These are phyloP conservation scores for Candoia aspera DNA, from an alignment of 2,113 vertebrate species.

Conservation along the genomic window DNA sequence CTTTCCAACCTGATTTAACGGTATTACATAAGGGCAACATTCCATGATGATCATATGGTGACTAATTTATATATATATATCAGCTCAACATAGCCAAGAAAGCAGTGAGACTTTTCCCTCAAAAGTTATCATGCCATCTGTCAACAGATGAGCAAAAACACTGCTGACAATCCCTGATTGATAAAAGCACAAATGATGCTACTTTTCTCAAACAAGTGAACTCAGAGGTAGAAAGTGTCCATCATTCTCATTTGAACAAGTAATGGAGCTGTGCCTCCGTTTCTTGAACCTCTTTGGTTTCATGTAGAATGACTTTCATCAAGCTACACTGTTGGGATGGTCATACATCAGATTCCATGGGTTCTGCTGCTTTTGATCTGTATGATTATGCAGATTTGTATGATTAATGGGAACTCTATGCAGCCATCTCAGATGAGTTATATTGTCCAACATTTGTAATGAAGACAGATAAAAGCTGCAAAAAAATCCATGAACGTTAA, in stretches of 20 bases:
- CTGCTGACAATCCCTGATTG: background rate
- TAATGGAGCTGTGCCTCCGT: no score
- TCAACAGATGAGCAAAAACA: background rate
- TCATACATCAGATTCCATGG: background rate
- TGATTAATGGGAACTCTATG: background rate
- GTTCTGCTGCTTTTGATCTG: no score
- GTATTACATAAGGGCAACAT: no score
- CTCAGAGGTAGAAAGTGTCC: background rate
- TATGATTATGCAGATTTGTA: background rate
- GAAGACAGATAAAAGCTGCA: background rate
- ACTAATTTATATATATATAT: background rate
- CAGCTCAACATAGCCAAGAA: background rate
- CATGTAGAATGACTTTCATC: background rate
- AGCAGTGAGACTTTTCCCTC: background rate
- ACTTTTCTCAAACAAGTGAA: background rate
- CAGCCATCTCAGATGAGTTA: background rate
- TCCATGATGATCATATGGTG: background rate
- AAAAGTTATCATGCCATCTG: no score
- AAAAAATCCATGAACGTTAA: no score
- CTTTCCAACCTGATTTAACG: background rate
- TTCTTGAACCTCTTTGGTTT: background rate
- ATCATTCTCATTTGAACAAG: background rate
- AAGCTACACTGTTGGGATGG: background rate
- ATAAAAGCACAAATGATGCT: no score
- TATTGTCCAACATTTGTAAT: background rate